Evolutionary conservation across 2,113 vertebrate genomes (phyloP).

Genomic region (Dicerorhinus sumatrensis): DNA sequence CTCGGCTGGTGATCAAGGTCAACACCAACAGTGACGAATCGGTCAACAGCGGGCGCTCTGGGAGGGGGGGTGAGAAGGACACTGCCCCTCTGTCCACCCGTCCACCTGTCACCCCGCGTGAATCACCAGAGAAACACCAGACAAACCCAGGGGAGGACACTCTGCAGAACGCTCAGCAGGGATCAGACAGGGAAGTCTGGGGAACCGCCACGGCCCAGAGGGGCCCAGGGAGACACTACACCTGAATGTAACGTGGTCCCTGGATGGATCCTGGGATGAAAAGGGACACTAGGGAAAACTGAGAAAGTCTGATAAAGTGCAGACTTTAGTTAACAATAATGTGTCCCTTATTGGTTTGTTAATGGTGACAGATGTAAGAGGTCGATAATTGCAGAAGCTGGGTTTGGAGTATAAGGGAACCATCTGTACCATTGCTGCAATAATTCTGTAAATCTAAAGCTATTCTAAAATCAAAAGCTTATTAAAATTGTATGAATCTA

Average conservation of each 20-base stretch:
- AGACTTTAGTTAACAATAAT: background rate
- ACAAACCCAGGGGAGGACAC: background rate
- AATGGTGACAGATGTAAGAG: background rate
- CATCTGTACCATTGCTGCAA: background rate
- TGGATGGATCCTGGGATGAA: background rate
- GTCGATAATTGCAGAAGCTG: too few relatives aligned
- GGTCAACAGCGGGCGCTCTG: background rate
- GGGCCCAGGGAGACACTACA: fast-evolving
- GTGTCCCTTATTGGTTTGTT: fast-evolving
- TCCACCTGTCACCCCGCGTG: background rate
- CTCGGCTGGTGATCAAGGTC: background rate
- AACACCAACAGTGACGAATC: background rate
- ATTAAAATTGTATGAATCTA: background rate
- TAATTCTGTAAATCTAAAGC: background rate
- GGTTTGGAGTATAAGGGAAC: background rate
- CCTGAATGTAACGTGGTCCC: background rate
- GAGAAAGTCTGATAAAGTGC: background rate
- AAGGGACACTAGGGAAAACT: too few relatives aligned
- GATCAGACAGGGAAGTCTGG: background rate
- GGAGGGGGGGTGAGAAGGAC: background rate
- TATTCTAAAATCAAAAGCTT: background rate
- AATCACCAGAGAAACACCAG: too few relatives aligned
- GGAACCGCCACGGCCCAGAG: background rate
- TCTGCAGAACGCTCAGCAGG: background rate
- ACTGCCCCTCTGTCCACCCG: background rate